Conservation (phyloP, 2,888 invertebrate genomes). For the Lampropteryx suffumata region DNA sequence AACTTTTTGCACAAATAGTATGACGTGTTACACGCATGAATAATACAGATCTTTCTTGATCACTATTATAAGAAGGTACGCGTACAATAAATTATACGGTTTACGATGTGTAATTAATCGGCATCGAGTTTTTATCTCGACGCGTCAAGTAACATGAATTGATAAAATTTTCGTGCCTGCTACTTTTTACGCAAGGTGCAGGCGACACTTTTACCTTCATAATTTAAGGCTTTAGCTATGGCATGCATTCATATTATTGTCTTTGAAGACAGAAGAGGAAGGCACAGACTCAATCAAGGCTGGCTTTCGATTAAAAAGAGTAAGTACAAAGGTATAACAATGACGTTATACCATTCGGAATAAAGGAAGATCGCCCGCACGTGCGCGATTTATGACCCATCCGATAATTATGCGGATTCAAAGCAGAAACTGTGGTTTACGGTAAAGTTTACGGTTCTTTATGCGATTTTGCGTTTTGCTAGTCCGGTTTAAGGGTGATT, state of each 20-base stretch:
- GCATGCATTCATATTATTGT: too few species aligned
- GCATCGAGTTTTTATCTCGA: constrained; percentile 51
- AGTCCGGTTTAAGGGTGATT: constrained; percentile 52
- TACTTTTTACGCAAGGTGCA: constrained; percentile 44
- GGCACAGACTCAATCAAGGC: too few species aligned
- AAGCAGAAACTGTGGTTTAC: constrained; percentile 55
- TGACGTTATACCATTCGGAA: constrained; percentile 30
- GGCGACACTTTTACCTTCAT: constrained; percentile 32
- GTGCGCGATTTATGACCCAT: constrained; percentile 69
- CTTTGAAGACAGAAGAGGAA: too few species aligned
- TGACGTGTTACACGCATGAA: constrained; percentile 31
- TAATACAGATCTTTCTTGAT: constrained; percentile 28
- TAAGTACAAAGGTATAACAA: constrained; percentile 14
- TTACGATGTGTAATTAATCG: constrained; percentile 54
- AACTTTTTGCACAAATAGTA: constrained; percentile 16
- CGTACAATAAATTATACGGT: constrained; percentile 48
- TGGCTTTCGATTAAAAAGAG: too few species aligned
- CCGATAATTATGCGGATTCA: constrained; percentile 78
- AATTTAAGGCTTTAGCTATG: too few species aligned
- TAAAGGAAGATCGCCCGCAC: constrained; percentile 48
- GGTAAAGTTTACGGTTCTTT: constrained; percentile 64
- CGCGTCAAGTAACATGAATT: constrained; percentile 46
- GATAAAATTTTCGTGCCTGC: constrained; percentile 40
- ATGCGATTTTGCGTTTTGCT: constrained; percentile 39
- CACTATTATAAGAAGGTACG: constrained; percentile 29